Evolutionary conservation across 2,888 invertebrate species (phyloP).

Genomic region (Meteorus cinctellus): DNA sequence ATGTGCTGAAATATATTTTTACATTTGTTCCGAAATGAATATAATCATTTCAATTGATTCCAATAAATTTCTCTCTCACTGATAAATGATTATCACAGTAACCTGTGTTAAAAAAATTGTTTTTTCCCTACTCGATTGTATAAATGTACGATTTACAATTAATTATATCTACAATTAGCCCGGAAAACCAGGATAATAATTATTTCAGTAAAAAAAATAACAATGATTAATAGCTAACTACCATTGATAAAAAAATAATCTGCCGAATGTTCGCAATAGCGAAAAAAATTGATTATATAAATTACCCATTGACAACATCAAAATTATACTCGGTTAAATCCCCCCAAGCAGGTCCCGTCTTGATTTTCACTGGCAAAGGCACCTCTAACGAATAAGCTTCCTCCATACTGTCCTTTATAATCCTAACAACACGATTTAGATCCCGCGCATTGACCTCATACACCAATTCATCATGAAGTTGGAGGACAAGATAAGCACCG

Average conservation of each 20-base stretch:
- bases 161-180: neutral
- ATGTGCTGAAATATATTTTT: neutral
- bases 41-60: slow-evolving; percentile 1
- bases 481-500: slow-evolving; percentile 84
- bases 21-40: neutral
- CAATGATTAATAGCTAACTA: neutral
- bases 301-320: slow-evolving; percentile 6
- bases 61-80: neutral
- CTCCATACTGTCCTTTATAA: slow-evolving; percentile 88
- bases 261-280: neutral
- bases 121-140: neutral
- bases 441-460: slow-evolving; percentile 85
- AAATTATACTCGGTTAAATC: slow-evolving; percentile 70
- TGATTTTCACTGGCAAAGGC: slow-evolving; percentile 91
- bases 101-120: neutral
- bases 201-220: neutral
- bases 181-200: neutral
- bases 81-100: neutral
- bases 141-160: neutral
- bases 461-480: slow-evolving; percentile 97
- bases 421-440: slow-evolving; percentile 76
- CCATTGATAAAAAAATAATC: neutral
- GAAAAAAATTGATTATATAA: neutral
- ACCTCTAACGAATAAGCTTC: slow-evolving; percentile 82
- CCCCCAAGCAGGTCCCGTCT: slow-evolving; percentile 89